A percentile compares a stretch with the other conserved stretches of the same genome.
phyloP scores from a whole-genome alignment of 2,888 invertebrate genomes.

The Synergus umbraculus region DNA sequence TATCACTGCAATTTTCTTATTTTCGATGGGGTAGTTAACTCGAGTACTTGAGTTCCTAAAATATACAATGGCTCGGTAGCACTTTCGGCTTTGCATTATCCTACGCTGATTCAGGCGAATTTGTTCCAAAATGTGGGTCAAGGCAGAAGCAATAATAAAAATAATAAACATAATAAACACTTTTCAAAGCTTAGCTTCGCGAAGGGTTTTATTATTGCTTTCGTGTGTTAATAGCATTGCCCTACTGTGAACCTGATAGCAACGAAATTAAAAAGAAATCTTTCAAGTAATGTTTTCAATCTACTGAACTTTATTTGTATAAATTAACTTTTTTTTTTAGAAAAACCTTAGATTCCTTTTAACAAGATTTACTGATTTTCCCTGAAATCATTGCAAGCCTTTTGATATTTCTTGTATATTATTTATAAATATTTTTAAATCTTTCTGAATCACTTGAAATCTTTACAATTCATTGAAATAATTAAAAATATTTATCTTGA shows the following conservation, averaged over 20 bases:
- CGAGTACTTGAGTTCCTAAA: constrained; percentile 62
- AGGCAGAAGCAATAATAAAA: constrained; percentile 56
- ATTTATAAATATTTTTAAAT: no score
- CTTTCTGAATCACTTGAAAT: not conserved
- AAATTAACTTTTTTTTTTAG: not conserved
- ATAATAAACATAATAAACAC: not conserved
- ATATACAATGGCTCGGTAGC: constrained; percentile 65
- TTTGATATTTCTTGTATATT: no score
- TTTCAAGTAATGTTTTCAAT: constrained; percentile 29
- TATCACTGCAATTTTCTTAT: constrained; percentile 27
- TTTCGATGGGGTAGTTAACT: constrained; percentile 66
- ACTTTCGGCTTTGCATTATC: constrained; percentile 71
- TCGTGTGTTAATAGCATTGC: constrained; percentile 46
- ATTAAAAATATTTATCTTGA: no score
- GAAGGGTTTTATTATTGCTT: constrained; percentile 27
- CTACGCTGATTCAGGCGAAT: constrained; percentile 65
- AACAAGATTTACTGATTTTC: not conserved
- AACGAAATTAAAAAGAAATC: constrained; percentile 37
- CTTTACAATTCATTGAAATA: no score
- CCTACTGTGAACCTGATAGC: constrained; percentile 52
- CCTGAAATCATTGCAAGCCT: no score
- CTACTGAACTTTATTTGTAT: not conserved
- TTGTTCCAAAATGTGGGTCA: constrained; percentile 61
- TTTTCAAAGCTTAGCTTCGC: constrained; percentile 10
- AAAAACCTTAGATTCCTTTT: not conserved